Conservation (phyloP, 2,797 vertebrate species). For the Melanotaenia boesemani region DNA sequence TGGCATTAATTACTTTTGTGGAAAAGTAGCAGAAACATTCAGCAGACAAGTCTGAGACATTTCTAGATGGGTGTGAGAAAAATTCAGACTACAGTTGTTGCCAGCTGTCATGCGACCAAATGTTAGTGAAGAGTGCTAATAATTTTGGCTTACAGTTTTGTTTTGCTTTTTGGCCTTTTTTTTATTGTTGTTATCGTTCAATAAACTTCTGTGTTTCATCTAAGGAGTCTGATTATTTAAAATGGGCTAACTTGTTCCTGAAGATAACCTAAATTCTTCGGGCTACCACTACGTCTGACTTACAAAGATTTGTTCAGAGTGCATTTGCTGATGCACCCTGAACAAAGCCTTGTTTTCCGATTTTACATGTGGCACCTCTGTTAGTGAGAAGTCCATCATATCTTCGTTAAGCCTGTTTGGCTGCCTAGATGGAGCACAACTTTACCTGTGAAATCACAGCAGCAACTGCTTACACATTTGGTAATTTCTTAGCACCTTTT, state of each 20-base stretch:
- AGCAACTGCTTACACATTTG: slow-evolving; percentile 31
- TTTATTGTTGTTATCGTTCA: background rate
- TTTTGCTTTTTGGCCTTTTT: background rate
- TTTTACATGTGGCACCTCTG: background rate
- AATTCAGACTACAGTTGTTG: background rate
- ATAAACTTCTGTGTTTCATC: background rate
- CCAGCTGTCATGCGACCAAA: background rate
- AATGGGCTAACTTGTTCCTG: background rate
- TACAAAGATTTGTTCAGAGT: background rate
- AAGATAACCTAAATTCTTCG: background rate
- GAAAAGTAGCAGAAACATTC: background rate
- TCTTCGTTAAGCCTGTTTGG: background rate
- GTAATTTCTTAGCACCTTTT: slow-evolving; percentile 76
- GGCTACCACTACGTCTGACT: background rate
- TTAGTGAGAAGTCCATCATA: slow-evolving; percentile 12
- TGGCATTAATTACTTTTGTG: background rate
- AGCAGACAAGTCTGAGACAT: background rate
- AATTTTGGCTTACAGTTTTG: background rate
- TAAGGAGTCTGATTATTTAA: background rate
- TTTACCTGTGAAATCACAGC: slow-evolving; percentile 30
- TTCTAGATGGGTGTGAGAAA: background rate
- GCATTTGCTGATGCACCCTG: background rate
- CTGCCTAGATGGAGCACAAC: slow-evolving; percentile 19
- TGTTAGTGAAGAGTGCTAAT: background rate
- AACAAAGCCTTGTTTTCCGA: background rate